Conservation (phyloP, 2,113 vertebrate genomes). For the Stigmatopora nigra region DNA sequence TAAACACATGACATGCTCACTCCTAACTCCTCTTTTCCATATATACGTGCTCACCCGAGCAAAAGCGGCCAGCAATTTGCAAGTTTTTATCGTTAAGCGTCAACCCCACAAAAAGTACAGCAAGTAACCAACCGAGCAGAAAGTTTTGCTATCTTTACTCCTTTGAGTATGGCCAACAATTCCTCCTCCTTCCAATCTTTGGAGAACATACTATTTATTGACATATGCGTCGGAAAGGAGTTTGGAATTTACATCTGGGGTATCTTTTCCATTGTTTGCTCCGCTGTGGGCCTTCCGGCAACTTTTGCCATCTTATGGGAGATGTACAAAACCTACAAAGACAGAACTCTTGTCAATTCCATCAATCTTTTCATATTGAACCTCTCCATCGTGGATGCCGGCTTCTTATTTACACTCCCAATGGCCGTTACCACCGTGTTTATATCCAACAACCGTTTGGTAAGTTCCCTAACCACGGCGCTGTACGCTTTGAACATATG, state of each 20-base stretch:
- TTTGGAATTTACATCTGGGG: slow-evolving; percentile 5
- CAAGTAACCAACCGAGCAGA: too few relatives aligned
- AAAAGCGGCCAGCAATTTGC: slow-evolving; percentile 10
- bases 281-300: slow-evolving; percentile 34
- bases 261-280: not conserved
- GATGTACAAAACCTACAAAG: slow-evolving; percentile 26
- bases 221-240: not conserved
- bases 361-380: slow-evolving; percentile 42
- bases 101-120: not conserved
- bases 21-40: slow-evolving; percentile 28
- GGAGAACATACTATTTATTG: too few relatives aligned
- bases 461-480: not conserved
- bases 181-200: not conserved
- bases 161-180: slow-evolving; percentile 7
- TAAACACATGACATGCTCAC: not conserved
- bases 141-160: not conserved
- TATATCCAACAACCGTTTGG: rapidly evolving
- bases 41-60: slow-evolving; percentile 1
- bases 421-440: slow-evolving; percentile 8
- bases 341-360: slow-evolving; percentile 19
- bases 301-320: slow-evolving; percentile 37
- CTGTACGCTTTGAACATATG: slow-evolving; percentile 15
- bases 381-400: slow-evolving; percentile 41
- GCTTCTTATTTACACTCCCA: too few relatives aligned
- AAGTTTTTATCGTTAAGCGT: not conserved